Base-by-base conservation (phyloP, 2,797 vertebrate genomes). In the Phoebastria nigripes region DNA sequence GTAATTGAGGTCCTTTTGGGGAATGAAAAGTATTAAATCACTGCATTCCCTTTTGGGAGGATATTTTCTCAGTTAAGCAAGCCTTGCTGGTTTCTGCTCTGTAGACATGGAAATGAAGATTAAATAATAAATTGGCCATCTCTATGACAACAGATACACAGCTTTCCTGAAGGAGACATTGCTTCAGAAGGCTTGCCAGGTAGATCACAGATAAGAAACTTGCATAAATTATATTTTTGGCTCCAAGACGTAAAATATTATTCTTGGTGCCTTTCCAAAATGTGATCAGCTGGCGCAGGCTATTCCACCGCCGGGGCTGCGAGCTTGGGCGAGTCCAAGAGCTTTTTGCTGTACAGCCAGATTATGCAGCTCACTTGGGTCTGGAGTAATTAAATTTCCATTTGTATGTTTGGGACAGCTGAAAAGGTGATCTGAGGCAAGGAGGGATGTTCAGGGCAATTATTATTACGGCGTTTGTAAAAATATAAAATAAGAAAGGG, bases 141-240 rank as follows among this genome's bases (percentile, higher is more conserved):
- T 62, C 89, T 44, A 92, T 90, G 92, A 65, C 77, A 87, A 93
- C 92, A 82, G 42, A 88, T 91, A 91, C 41, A 88, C 66, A 83
- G 72, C 82, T 83, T 71, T 88, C 51, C 66, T 65, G 35, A 78
- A 8, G 5, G 62, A 74, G 86, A 39, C 26, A 0, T 94, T 71
- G 24, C 63, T 90, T 95, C 76, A 80, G 89, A 92, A 80, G 67
- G 22, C 58, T 93, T 96, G 70, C 90, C 94, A 94, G 92, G 95
- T 82, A 80, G 61, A 92, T 82, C 74, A 77, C 81, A 92, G 96
- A 96, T 96, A 96, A 96, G 89, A 78, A 95, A 78, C 52, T 65
- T 61, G 29, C 69, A 78, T 87, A 66, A 95, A 58, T 80, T 59
- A 33, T 61, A 35, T 61, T 77, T 88, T 91, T 95, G 83, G 87